These are phyloP conservation scores for Onychostruthus taczanowskii DNA, from an alignment of 2,113 vertebrate species.

Conservation along the genomic window DNA sequence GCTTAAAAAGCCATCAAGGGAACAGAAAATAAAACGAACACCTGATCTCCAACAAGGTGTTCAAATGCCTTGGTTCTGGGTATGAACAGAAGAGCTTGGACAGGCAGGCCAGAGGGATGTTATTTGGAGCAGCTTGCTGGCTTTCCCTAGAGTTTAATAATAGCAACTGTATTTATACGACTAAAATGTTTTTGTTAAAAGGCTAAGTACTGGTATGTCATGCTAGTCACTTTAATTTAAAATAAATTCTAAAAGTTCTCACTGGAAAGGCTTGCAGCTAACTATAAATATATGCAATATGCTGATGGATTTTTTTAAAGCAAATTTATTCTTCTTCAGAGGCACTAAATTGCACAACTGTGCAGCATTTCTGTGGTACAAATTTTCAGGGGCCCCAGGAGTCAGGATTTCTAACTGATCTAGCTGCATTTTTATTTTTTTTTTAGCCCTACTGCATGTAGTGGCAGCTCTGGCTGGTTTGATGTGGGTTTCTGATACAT, in stretches of 20 bases:
- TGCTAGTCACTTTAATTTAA: slow-evolving; percentile 63
- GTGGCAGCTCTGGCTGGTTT: background rate
- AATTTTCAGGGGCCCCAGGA: background rate
- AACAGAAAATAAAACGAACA: background rate
- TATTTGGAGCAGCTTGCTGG: slow-evolving; percentile 36
- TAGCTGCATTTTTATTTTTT: background rate
- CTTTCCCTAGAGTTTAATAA: slow-evolving; percentile 64
- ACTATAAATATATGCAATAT: slow-evolving; percentile 59
- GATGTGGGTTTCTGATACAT: background rate
- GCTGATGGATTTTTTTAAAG: slow-evolving; percentile 37
- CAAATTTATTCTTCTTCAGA: slow-evolving; percentile 48
- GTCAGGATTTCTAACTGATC: background rate
- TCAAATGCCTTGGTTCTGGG: background rate
- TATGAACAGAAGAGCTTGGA: background rate
- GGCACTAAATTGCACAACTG: background rate
- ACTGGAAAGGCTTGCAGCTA: slow-evolving; percentile 61
- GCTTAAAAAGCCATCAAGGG: background rate
- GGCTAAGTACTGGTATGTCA: slow-evolving; percentile 61
- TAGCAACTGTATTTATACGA: slow-evolving; percentile 62
- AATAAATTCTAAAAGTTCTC: slow-evolving; percentile 62
- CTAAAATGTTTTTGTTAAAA: slow-evolving; percentile 64
- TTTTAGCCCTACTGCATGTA: background rate
- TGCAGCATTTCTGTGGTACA: background rate
- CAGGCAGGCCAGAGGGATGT: background rate
- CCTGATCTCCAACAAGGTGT: background rate